Percentiles rank a stretch among this genome's conserved stretches.
phyloP scores from a whole-genome alignment of 2,113 vertebrate species.

The Hyperopisus bebe region DNA sequence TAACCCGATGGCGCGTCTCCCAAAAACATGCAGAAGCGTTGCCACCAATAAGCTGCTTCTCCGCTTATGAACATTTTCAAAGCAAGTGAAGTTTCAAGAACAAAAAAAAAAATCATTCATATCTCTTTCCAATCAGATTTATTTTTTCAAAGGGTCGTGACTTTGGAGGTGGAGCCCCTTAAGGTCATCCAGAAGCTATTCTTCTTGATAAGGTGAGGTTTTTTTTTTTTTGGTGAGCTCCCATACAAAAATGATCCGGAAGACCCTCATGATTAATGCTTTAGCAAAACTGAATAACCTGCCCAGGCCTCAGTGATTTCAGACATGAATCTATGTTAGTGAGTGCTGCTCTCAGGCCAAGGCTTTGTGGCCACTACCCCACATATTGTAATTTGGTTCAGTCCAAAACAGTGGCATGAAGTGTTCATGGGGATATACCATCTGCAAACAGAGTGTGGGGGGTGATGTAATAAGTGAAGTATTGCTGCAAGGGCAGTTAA shows the following conservation, averaged over 20 bases:
- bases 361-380: neutral
- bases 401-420: neutral
- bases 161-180: neutral
- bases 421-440: neutral
- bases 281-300: neutral
- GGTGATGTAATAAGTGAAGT: neutral
- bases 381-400: neutral
- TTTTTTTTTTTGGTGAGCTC: neutral
- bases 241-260: neutral
- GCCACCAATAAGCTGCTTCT: neutral
- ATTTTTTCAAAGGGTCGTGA: neutral
- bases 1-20: neutral
- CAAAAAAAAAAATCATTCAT: neutral
- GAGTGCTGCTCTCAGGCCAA: neutral
- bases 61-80: neutral
- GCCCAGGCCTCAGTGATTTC: neutral
- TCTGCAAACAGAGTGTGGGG: neutral
- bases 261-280: neutral
- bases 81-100: neutral
- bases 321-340: neutral
- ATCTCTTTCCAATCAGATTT: neutral
- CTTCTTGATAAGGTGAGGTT: neutral
- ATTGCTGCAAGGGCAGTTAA: neutral
- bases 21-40: neutral
- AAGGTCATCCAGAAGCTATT: neutral